phyloP scores from a whole-genome alignment of 2,113 vertebrate genomes.

The Ifrita kowaldi region DNA sequence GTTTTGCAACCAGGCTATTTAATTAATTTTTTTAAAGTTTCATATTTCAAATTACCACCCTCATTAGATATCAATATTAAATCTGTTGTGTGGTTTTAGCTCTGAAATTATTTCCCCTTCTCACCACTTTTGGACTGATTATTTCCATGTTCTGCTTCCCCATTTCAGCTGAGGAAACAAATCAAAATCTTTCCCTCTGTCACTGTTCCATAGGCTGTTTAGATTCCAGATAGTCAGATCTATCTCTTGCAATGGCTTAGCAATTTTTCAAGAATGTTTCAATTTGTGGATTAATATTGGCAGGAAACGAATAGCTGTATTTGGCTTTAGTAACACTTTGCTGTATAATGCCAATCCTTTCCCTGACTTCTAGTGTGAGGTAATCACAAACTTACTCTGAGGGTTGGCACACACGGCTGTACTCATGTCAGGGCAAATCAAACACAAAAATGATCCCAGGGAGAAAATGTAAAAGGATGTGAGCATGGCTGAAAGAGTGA shows the following conservation, averaged over 20 bases:
- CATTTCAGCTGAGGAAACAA: not conserved
- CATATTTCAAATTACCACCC: not conserved
- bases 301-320: not conserved
- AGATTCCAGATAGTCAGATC: not conserved
- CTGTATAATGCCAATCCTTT: not conserved
- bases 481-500: not conserved
- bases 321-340: not conserved
- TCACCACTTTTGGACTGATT: not conserved
- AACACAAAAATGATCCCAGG: not conserved
- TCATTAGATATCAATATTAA: not conserved
- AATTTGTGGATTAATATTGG: not conserved
- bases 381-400: not conserved
- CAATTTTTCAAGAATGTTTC: constrained; percentile 16
- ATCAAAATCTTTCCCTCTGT: not conserved
- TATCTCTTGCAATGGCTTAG: not conserved
- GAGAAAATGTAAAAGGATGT: not conserved
- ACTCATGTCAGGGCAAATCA: not conserved
- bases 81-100: not conserved
- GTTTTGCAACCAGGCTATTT: not conserved
- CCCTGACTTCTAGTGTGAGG: not conserved
- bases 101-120: not conserved
- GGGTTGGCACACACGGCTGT: not conserved
- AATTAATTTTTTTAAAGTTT: not conserved
- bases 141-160: not conserved
- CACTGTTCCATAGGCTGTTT: not conserved